Evolutionary conservation across 2,888 invertebrate species (phyloP), one percentile per base, ranked within the genome.

Genomic region (Lysandra coridon): DNA sequence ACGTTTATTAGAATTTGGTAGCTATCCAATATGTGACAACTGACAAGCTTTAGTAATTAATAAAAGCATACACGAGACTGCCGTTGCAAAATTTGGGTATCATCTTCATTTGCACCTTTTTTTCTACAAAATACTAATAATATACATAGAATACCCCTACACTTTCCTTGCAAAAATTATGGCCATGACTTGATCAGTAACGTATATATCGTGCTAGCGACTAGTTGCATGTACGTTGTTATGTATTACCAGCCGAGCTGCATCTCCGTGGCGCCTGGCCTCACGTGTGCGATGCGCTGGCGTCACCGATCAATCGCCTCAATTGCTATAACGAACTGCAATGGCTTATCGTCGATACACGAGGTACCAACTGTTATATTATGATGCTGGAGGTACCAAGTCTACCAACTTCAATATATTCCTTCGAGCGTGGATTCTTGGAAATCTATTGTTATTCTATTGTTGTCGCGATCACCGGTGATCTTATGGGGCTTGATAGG

Each of bases 221-320:
- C 23, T 62, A 23, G n/a, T 62, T 62, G 60, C 60, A 62, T 23
- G 23, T 62, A 62, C 23, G 23, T 53, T 14, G 53, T 53, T 57
- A 57, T 57, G 64, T 64, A 69, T 64, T 37, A 33, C 69, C 14
- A 37, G 69, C 30, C 10, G 64, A 69, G 30, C 33, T 37, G 69
- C 37, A 69, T 69, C 69, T 69, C 69, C 69, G 69, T 69, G 69
- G 69, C 69, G 69, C 69, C 69, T 33, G 37, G 69, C 33, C 69
- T 69, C 69, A 69, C 69, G 69, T 69, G 69, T 33, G 30, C 64
- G 62, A 23, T 30, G 57, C 64, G 69, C 69, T 69, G 69, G 69
- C 69, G 69, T 69, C 69, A 69, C 69, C 37, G 33, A 69, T 69
- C 69, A 69, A 69, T 69, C 69, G 69, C 14, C 12, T 69, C 69